Percentiles rank a stretch among this genome's conserved stretches.
phyloP scores from a whole-genome alignment of 2,113 vertebrate genomes.

The Vulpes ferrilata region DNA sequence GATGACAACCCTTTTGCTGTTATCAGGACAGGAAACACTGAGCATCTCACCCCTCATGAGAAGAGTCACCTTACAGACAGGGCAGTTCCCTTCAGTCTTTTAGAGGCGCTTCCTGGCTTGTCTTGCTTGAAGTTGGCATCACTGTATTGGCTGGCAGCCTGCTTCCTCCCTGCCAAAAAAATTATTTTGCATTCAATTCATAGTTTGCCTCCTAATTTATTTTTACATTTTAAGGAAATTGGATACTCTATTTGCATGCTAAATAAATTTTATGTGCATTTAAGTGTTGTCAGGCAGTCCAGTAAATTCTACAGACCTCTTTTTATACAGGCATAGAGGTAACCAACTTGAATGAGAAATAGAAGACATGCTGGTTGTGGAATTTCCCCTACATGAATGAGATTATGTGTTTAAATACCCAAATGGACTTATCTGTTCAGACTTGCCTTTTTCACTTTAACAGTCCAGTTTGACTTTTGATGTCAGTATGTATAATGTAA shows the following conservation, averaged over 20 bases:
- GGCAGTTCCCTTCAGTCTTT: background rate
- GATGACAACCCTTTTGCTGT: background rate
- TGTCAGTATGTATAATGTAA: background rate
- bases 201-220: conserved; percentile 53
- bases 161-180: conserved; percentile 4
- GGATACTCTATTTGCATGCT: background rate
- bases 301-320: background rate
- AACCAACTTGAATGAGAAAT: background rate
- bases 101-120: too few species aligned
- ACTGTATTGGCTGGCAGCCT: background rate
- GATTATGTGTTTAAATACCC: background rate
- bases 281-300: background rate
- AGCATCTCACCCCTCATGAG: background rate
- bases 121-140: background rate
- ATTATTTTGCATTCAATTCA: conserved; percentile 47
- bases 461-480: background rate
- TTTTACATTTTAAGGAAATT: conserved; percentile 35
- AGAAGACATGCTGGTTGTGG: background rate
- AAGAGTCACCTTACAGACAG: background rate
- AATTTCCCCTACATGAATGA: background rate
- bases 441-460: background rate
- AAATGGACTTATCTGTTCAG: background rate
- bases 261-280: conserved; percentile 37
- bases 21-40: background rate
- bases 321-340: background rate